Evolutionary conservation across 2,888 invertebrate species (phyloP).

Genomic region (Chloromyia formosa): DNA sequence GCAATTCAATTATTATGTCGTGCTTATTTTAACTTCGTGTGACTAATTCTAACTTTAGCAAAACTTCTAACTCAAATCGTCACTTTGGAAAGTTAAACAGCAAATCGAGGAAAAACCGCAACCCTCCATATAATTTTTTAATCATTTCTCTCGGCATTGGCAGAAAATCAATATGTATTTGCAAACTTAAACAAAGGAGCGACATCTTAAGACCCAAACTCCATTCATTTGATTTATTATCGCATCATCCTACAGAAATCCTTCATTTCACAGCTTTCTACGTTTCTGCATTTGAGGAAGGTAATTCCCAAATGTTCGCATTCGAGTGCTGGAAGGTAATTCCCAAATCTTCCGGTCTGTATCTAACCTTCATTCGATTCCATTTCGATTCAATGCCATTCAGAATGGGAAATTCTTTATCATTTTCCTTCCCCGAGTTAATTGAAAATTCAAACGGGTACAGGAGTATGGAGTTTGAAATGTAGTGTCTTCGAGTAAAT

Average conservation of each 20-base stretch:
- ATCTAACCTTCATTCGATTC: not conserved
- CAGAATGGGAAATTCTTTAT: not conserved
- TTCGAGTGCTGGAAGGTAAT: too few species aligned
- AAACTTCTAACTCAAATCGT: too few species aligned
- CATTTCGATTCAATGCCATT: conserved; percentile 8
- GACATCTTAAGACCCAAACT: not conserved
- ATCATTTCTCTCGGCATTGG: not conserved
- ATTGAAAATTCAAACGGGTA: conserved; percentile 34
- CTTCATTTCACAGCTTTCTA: not conserved
- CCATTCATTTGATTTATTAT: not conserved
- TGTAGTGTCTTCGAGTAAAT: conserved; percentile 17
- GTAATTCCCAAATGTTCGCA: not conserved
- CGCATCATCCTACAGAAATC: not conserved
- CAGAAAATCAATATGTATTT: conserved; percentile 1
- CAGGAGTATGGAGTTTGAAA: conserved; percentile 2
- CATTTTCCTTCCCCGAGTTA: conserved; percentile 1
- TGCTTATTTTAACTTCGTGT: too few species aligned
- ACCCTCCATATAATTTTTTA: too few species aligned
- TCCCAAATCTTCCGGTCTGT: not conserved
- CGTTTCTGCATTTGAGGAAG: not conserved
- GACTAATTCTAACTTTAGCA: too few species aligned
- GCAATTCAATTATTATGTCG: too few species aligned
- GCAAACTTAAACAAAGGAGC: not conserved
- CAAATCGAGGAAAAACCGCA: too few species aligned
- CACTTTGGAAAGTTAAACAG: too few species aligned